phyloP scores from a whole-genome alignment of 2,888 invertebrate genomes.

The Hemithea aestivaria region DNA sequence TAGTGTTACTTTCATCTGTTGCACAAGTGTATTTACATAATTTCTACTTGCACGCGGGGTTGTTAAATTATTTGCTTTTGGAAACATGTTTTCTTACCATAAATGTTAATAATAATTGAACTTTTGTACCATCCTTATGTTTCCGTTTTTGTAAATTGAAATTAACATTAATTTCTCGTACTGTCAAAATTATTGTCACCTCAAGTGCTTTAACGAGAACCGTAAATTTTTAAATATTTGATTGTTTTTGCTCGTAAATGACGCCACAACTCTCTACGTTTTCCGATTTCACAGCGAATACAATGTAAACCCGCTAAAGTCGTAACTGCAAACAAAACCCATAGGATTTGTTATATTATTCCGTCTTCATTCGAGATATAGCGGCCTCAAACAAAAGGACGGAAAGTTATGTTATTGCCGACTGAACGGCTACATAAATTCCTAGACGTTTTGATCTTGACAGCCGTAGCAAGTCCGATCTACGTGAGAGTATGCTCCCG shows the following conservation, averaged over 20 bases:
- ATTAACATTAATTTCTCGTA: slow-evolving; percentile 1
- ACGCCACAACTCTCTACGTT: too few species aligned
- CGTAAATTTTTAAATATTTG: too few species aligned
- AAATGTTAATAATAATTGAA: slow-evolving; percentile 21
- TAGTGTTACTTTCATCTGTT: slow-evolving; percentile 68
- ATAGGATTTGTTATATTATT: slow-evolving; percentile 3
- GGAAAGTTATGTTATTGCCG: slow-evolving; percentile 56
- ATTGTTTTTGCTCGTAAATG: too few species aligned
- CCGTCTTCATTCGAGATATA: slow-evolving; percentile 19
- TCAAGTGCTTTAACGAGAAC: too few species aligned
- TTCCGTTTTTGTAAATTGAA: slow-evolving; percentile 11
- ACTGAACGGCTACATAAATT: slow-evolving; percentile 55
- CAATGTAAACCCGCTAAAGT: too few species aligned
- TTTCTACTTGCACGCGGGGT: slow-evolving; percentile 36
- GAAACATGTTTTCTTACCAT: slow-evolving; percentile 24
- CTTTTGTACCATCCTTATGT: slow-evolving; percentile 10
- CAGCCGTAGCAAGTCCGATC: slow-evolving; percentile 37
- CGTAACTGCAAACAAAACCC: slow-evolving; percentile 1
- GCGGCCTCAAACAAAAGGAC: slow-evolving; percentile 41
- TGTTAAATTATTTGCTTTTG: slow-evolving; percentile 28
- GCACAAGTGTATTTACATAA: slow-evolving; percentile 59
- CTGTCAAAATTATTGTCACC: too few species aligned
- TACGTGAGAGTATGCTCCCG: slow-evolving; percentile 48
- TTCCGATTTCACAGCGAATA: too few species aligned
- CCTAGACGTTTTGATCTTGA: slow-evolving; percentile 44